A percentile compares a stretch with the other conserved stretches of the same genome.
Conservation (phyloP, 2,113 vertebrate genomes). For the Marmota monax region DNA sequence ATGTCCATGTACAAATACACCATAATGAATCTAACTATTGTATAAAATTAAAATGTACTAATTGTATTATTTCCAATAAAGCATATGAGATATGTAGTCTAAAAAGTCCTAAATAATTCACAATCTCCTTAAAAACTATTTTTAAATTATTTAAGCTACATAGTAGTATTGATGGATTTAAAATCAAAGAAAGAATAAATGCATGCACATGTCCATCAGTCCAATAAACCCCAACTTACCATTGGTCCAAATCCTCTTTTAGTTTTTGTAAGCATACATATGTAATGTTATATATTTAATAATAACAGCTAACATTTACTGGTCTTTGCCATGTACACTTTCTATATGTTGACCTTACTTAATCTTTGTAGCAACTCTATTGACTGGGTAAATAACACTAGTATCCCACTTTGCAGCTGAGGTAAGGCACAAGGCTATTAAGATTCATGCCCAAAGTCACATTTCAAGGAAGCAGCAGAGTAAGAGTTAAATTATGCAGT, state of each 20-base stretch:
- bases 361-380: background rate
- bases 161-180: background rate
- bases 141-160: constrained; percentile 2
- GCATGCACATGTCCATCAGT: background rate
- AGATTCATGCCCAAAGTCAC: background rate
- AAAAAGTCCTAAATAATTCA: background rate
- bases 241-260: background rate
- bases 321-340: background rate
- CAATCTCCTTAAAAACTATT: background rate
- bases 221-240: background rate
- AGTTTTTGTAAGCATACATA: background rate
- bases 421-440: background rate
- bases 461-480: background rate
- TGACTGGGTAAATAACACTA: background rate
- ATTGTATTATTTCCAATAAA: background rate
- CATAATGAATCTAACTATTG: too few relatives aligned
- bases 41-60: too few relatives aligned
- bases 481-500: background rate
- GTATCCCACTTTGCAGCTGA: background rate
- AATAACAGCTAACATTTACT: background rate
- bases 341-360: background rate
- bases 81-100: background rate
- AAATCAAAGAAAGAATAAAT: constrained; percentile 36
- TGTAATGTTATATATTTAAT: background rate
- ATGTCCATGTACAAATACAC: too few relatives aligned